phyloP scores from a whole-genome alignment of 2,113 vertebrate genomes.

The Catharus bicknelli region DNA sequence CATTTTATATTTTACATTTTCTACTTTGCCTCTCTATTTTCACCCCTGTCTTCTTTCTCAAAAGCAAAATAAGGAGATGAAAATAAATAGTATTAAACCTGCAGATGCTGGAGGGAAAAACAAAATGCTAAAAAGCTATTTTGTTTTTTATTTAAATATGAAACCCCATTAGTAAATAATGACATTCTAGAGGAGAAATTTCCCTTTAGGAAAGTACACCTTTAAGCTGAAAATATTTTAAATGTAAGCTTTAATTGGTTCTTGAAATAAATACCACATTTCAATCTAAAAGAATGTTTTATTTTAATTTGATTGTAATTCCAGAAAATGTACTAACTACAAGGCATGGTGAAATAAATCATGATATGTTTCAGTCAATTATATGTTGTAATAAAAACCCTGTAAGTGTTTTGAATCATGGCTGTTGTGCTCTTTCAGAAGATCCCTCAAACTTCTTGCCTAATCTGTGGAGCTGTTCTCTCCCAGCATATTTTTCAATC shows the following conservation, averaged over 20 bases:
- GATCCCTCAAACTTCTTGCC: conserved; percentile 36
- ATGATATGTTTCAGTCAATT: conserved; percentile 33
- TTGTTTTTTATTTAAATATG: neutral
- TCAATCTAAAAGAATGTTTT: conserved; percentile 13
- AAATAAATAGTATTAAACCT: neutral
- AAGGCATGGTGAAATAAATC: conserved; percentile 10
- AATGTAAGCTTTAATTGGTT: neutral
- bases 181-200: neutral
- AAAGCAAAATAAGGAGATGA: neutral
- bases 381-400: conserved; percentile 33
- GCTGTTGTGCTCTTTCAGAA: conserved; percentile 28
- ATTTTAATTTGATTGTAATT: conserved; percentile 27
- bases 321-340: conserved; percentile 25
- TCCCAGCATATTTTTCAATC: conserved; percentile 14
- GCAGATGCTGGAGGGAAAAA: neutral
- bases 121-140: neutral
- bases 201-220: neutral
- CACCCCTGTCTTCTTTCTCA: neutral
- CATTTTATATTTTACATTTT: neutral
- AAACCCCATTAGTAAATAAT: conserved; percentile 21
- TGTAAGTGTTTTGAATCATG: conserved; percentile 41
- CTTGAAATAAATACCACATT: neutral
- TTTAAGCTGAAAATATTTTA: neutral
- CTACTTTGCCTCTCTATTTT: neutral
- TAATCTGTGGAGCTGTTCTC: conserved; percentile 30